These are phyloP conservation scores for Periphyllus acericola DNA, from an alignment of 2,888 invertebrate genomes.

Conservation along the genomic window DNA sequence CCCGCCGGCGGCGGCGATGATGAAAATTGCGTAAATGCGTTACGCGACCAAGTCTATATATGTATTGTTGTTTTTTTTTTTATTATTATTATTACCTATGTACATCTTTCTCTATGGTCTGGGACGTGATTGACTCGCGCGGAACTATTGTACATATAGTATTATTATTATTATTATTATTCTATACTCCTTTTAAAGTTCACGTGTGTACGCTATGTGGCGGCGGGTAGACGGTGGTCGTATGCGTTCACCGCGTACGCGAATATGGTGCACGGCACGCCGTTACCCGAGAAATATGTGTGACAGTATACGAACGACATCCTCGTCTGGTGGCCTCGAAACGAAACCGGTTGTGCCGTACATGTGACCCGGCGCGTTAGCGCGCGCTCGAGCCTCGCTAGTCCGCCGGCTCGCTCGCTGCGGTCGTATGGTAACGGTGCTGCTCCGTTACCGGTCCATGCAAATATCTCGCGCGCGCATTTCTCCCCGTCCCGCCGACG, in stretches of 20 bases:
- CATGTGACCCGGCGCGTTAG: conserved; percentile 45
- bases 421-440: conserved; percentile 5
- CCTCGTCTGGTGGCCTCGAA: conserved; percentile 61
- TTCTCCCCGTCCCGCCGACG: too few relatives aligned
- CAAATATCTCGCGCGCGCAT: conserved; percentile 38
- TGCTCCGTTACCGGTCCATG: conserved; percentile 53
- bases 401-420: background rate
- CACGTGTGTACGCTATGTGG: background rate
- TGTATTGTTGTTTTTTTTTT: conserved; percentile 10
- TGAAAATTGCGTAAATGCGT: conserved; percentile 37
- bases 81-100: background rate
- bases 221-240: background rate
- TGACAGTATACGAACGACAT: conserved; percentile 33
- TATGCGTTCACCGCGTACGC: background rate
- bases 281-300: conserved; percentile 54
- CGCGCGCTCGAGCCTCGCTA: background rate
- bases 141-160: background rate
- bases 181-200: conserved; percentile 39
- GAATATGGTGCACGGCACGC: conserved; percentile 42
- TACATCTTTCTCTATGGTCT: conserved; percentile 15
- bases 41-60: background rate
- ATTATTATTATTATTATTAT: background rate
- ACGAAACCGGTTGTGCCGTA: conserved; percentile 60
- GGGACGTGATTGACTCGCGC: conserved; percentile 30
- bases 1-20: background rate